Evolutionary conservation across 2,113 vertebrate genomes (phyloP), one percentile per base, ranked within the genome.

Genomic region (Cryptotis parvus): DNA sequence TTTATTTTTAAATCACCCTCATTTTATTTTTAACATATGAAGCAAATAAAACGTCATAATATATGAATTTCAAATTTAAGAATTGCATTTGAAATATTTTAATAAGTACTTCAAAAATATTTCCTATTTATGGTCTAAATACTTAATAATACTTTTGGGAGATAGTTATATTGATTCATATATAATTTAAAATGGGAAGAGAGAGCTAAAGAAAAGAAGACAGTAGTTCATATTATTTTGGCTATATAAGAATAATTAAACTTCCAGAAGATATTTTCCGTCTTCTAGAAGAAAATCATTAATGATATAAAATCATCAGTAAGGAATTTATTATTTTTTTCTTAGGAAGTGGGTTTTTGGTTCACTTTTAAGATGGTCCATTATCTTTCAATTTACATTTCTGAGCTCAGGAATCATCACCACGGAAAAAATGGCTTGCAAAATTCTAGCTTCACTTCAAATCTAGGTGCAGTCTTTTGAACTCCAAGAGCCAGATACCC

Each of bases 11-110:
- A 87, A 84, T 58, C 65, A 87, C 58, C 5, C n/a, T 83, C 6
- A 63, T 79, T 80, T 87, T 29, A 52, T 84, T 66, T 77, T 29
- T 84, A 84, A 77, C 43, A 86, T 76, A 37, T 75, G 84, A 87
- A 58, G 78, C 24, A 58, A 94, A 68, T 7, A 55, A 78, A 78
- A 2, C 63, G 2, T 49, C 35, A 66, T 61, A 52, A 9, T 49
- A 49, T 49, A 49, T 49, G 14, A 49, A n/a, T n/a, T n/a, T n/a
- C n/a, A n/a, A n/a, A n/a, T n/a, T n/a, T n/a, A n/a, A 80, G 76
- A 82, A 75, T 73, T 87, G 87, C 41, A 58, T 78, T 92, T 49
- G n/a, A 8, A 52, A 37, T 85, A 43, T 52, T 82, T 66, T 7
- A 84, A 91, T 81, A 27, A 78, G 45, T 20, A 33, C 29, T 85